A percentile compares a stretch with the other conserved stretches of the same genome.
Conservation (phyloP, 2,797 vertebrate genomes). For the Acridotheres tristis region DNA sequence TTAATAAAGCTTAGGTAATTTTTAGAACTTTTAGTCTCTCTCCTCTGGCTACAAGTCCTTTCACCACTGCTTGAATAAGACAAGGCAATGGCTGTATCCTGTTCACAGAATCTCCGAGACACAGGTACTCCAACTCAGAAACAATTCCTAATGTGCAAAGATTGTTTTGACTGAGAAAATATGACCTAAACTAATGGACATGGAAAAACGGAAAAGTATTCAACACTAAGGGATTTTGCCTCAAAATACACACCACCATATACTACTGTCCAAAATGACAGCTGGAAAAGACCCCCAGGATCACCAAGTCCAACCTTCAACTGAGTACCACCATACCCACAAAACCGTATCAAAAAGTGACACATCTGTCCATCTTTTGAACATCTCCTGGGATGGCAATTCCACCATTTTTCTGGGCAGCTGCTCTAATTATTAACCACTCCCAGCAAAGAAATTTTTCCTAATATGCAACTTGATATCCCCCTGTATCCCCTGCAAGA, state of each 20-base stretch:
- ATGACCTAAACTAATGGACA: background rate
- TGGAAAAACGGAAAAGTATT: background rate
- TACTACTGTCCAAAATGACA: background rate
- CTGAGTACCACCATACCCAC: background rate
- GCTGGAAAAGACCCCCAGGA: background rate
- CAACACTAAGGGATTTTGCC: background rate
- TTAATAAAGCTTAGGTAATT: background rate
- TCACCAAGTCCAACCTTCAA: background rate
- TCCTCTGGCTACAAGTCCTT: background rate
- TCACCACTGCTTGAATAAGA: background rate
- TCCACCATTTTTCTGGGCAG: background rate
- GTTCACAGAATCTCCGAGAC: background rate
- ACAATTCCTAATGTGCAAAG: background rate
- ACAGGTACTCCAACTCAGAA: background rate
- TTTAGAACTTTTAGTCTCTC: background rate
- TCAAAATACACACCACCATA: background rate
- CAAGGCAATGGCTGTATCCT: background rate
- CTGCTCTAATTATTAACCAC: background rate
- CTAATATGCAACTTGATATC: background rate
- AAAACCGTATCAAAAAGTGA: background rate
- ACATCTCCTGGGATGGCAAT: background rate
- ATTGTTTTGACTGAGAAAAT: background rate
- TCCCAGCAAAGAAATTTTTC: background rate
- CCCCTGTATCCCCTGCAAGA: background rate
- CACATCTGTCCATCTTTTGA: accelerated